Conservation (phyloP, 2,113 vertebrate species). For the Bufo bufo region DNA sequence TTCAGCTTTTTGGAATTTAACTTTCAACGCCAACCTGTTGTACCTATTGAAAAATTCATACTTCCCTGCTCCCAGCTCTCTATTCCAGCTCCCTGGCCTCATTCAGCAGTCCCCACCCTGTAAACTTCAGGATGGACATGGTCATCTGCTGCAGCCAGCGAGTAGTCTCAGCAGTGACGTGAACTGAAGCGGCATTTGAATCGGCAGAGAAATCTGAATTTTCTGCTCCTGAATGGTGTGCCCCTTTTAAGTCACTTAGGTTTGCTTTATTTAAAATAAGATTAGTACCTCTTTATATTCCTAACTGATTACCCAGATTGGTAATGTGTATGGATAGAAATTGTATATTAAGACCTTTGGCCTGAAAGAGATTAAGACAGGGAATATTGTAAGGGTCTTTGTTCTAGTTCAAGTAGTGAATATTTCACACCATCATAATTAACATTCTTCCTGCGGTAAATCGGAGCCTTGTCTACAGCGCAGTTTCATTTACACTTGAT, state of each 20-base stretch:
- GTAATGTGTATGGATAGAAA: neutral
- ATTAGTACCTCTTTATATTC: neutral
- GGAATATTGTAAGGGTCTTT: conserved; percentile 22
- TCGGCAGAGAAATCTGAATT: neutral
- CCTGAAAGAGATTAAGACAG: conserved; percentile 21
- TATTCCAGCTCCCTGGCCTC: no score
- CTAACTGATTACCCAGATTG: neutral
- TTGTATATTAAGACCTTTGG: conserved; percentile 30
- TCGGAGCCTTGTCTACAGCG: neutral
- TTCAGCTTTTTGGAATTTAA: no score
- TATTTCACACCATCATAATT: neutral
- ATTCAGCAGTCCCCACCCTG: no score
- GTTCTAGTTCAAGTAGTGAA: conserved; percentile 26
- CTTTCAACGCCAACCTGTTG: no score
- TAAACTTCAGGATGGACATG: no score
- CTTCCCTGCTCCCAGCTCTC: no score
- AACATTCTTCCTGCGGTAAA: conserved; percentile 44
- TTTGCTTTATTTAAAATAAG: neutral
- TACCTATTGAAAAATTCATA: no score
- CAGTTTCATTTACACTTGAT: conserved; percentile 47
- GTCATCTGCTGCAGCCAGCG: no score
- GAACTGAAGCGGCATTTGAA: no score
- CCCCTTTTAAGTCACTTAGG: neutral
- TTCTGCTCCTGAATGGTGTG: neutral
- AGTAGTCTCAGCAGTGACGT: no score